Conservation (phyloP, 2,797 vertebrate species). For the Iguana delicatissima region DNA sequence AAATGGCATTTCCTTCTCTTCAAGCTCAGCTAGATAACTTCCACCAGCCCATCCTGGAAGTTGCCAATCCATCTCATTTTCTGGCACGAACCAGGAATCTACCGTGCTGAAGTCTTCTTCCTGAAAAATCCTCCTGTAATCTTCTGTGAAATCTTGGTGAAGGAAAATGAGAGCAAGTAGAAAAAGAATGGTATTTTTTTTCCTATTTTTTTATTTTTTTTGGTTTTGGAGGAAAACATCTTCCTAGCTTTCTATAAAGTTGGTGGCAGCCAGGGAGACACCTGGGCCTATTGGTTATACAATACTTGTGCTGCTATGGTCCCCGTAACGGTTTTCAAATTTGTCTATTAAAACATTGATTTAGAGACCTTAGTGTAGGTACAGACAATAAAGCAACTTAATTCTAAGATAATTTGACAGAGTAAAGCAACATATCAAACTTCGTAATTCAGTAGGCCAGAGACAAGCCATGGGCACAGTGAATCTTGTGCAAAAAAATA, state of each 20-base stretch:
- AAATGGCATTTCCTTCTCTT: constrained; percentile 8
- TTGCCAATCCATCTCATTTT: neutral
- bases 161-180: neutral
- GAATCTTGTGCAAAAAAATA: too few relatives aligned
- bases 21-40: constrained; percentile 34
- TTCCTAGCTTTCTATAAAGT: neutral
- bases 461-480: too few relatives aligned
- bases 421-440: too few relatives aligned
- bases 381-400: too few relatives aligned
- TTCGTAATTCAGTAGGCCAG: too few relatives aligned
- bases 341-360: too few relatives aligned
- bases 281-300: neutral
- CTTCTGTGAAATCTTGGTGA: constrained; percentile 6
- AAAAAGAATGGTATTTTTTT: neutral
- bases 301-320: neutral
- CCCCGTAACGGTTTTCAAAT: neutral
- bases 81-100: constrained; percentile 6
- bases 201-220: neutral
- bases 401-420: too few relatives aligned
- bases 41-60: constrained; percentile 6
- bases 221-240: neutral
- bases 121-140: constrained; percentile 16
- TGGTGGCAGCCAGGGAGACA: neutral
- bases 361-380: too few relatives aligned
- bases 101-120: neutral